Percentiles rank a stretch among this genome's conserved stretches.
phyloP scores from a whole-genome alignment of 1,140 invertebrate genomes.

The Lasioglossum albipes region DNA sequence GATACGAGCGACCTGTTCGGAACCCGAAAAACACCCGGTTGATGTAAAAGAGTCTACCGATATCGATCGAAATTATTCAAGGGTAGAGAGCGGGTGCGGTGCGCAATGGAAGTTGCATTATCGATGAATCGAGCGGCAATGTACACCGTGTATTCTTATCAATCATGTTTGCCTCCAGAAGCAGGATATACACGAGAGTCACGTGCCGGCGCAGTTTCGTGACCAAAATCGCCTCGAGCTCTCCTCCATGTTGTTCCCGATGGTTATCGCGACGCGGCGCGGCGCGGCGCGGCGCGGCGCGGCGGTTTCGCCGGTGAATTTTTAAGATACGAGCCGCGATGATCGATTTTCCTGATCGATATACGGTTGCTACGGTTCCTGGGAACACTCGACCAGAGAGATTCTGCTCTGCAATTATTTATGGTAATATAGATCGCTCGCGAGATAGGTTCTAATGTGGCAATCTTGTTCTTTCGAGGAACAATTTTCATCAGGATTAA shows the following conservation, averaged over 20 bases:
- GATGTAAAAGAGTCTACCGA: neutral
- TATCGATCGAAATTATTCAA: slow-evolving; percentile 9
- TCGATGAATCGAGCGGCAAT: neutral
- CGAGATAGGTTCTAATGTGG: too few relatives aligned
- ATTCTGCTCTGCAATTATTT: neutral
- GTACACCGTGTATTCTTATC: slow-evolving; percentile 13
- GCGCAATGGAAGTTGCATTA: neutral
- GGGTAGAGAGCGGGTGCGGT: neutral
- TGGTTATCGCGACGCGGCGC: neutral
- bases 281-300: neutral
- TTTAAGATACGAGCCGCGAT: slow-evolving; percentile 23
- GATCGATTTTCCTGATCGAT: neutral
- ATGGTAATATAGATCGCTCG: too few relatives aligned
- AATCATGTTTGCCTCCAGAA: slow-evolving; percentile 13
- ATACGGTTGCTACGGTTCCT: neutral
- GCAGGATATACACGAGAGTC: neutral
- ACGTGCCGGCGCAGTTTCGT: slow-evolving; percentile 5
- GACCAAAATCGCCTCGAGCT: neutral
- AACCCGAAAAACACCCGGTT: neutral
- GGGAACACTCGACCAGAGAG: neutral
- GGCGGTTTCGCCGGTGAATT: slow-evolving; percentile 19
- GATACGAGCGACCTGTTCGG: neutral
- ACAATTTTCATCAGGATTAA: too few relatives aligned
- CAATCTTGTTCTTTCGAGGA: neutral
- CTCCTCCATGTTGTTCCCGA: slow-evolving; percentile 1